phyloP scores from a whole-genome alignment of 2,113 vertebrate species.

The Parus major region DNA sequence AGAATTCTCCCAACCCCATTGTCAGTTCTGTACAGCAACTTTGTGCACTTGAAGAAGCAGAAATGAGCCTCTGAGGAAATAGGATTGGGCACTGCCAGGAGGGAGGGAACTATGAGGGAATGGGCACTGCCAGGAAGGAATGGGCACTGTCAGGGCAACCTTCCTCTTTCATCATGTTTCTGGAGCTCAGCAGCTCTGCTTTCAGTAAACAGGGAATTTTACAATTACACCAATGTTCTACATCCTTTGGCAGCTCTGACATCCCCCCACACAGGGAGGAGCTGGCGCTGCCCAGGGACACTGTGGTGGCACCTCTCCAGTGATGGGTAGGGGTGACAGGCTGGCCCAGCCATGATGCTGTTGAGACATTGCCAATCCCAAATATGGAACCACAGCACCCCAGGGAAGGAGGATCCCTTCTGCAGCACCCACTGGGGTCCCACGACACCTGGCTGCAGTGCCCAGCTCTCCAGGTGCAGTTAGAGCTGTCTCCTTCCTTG shows the following conservation, averaged over 20 bases:
- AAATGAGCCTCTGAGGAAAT: background rate
- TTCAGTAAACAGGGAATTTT: background rate
- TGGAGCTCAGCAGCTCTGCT: background rate
- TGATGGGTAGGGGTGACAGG: background rate
- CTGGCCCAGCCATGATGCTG: accelerated
- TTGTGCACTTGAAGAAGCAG: background rate
- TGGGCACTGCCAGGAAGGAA: background rate
- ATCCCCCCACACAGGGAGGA: background rate
- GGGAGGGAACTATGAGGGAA: background rate
- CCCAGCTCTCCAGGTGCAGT: background rate
- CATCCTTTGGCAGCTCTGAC: background rate
- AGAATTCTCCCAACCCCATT: accelerated
- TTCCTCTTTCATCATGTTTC: background rate
- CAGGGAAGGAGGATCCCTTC: background rate
- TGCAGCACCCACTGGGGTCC: background rate
- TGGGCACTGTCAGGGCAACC: background rate
- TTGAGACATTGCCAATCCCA: background rate
- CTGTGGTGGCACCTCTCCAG: background rate
- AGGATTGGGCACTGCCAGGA: background rate
- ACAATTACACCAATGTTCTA: accelerated
- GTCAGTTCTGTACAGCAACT: background rate
- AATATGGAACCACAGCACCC: background rate
- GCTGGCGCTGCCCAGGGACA: accelerated
- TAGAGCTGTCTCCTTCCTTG: background rate
- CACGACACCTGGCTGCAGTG: accelerated